Evolutionary conservation across 2,113 vertebrate genomes (phyloP).

Genomic region (Trochalopteron elliotii): DNA sequence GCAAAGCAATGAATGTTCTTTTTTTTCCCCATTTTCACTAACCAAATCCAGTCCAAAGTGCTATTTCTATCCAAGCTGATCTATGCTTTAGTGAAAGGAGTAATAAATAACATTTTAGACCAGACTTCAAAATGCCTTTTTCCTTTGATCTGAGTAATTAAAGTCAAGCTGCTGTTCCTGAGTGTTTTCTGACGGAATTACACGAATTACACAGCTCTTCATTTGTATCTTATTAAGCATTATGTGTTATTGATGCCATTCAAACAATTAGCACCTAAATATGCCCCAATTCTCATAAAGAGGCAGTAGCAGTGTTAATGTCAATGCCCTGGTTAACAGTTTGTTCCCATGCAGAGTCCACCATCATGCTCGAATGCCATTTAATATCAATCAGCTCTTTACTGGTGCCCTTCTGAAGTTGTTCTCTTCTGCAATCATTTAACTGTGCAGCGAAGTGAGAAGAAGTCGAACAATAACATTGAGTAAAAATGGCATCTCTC

Average conservation of each 20-base stretch:
- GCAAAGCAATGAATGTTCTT: background rate
- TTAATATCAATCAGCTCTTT: background rate
- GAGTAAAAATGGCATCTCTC: constrained; percentile 57
- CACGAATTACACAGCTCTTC: background rate
- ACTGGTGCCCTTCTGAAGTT: background rate
- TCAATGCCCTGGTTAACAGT: background rate
- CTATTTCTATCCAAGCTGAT: background rate
- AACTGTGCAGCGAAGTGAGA: background rate
- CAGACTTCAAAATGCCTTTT: constrained; percentile 51
- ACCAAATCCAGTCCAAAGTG: background rate
- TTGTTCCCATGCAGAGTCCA: background rate
- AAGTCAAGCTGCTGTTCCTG: constrained; percentile 26
- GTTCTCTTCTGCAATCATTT: background rate
- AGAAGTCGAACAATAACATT: background rate
- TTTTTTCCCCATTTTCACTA: background rate
- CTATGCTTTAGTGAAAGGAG: constrained; percentile 6
- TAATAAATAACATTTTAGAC: constrained; percentile 50
- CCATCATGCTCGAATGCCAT: background rate
- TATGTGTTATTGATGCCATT: constrained; percentile 14
- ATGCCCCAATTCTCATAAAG: constrained; percentile 13
- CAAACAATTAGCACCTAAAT: constrained; percentile 52
- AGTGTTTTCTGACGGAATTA: constrained; percentile 36
- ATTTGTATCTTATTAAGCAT: constrained; percentile 49
- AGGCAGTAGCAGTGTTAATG: background rate
- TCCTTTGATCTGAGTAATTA: constrained; percentile 56